These are phyloP conservation scores for Cuculus canorus DNA, from an alignment of 2,797 vertebrate species.

Conservation along the genomic window DNA sequence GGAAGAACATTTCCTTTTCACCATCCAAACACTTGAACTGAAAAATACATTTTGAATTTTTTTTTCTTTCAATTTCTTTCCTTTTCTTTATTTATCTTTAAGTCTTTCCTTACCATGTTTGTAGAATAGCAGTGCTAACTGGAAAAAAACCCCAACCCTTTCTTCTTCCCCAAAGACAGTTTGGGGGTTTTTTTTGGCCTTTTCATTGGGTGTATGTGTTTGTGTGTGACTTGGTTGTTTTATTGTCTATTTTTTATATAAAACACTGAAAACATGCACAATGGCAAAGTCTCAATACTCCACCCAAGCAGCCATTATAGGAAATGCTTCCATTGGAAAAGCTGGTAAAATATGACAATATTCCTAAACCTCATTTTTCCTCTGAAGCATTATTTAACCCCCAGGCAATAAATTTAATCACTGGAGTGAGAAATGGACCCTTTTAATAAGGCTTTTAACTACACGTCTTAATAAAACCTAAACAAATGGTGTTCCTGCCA, in stretches of 20 bases:
- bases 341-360: conserved; percentile 6
- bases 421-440: conserved; percentile 30
- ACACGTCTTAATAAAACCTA: conserved; percentile 44
- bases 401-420: conserved; percentile 19
- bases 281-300: background rate
- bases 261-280: background rate
- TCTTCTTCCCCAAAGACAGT: background rate
- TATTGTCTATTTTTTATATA: background rate
- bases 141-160: background rate
- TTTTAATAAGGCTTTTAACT: conserved; percentile 58
- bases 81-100: background rate
- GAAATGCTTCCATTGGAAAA: conserved; percentile 23
- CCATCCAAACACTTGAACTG: background rate
- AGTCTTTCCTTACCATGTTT: background rate
- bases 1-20: background rate
- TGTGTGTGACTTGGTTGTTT: background rate
- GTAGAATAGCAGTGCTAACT: background rate
- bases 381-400: conserved; percentile 39
- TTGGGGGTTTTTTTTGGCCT: background rate
- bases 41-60: background rate
- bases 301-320: background rate
- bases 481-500: background rate
- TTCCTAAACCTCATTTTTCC: conserved; percentile 13
- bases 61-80: background rate
- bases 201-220: too few relatives aligned